A percentile compares a stretch with the other conserved stretches of the same genome.
Evolutionary conservation across 2,888 invertebrate genomes (phyloP).

Genomic region (Neoaliturus tenellus): DNA sequence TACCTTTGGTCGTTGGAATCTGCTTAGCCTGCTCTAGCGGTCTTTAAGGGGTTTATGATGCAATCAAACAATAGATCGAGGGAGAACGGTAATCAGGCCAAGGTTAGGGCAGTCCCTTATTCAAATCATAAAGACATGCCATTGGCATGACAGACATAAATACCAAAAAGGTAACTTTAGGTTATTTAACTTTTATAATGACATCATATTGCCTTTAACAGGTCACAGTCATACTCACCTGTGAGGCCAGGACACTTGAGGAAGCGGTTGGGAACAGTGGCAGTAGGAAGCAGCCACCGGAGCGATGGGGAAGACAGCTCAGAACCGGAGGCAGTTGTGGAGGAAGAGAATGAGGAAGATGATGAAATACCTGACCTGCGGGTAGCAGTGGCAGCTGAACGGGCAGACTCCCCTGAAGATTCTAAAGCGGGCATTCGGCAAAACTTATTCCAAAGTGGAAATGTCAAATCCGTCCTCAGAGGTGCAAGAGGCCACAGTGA

Average conservation of each 20-base stretch:
- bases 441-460: conserved; percentile 9
- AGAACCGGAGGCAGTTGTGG: conserved; percentile 65
- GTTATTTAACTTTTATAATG: too few species aligned
- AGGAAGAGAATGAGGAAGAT: conserved; percentile 63
- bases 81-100: too few species aligned
- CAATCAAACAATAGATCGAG: too few species aligned
- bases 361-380: conserved; percentile 62
- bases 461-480: conserved; percentile 55
- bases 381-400: conserved; percentile 52
- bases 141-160: too few species aligned
- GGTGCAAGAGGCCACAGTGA: conserved; percentile 54
- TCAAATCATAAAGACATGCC: too few species aligned
- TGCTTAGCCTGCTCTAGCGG: too few species aligned
- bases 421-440: conserved; percentile 35
- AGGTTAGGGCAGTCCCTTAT: too few species aligned
- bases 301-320: conserved; percentile 61
- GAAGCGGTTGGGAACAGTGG: conserved; percentile 59
- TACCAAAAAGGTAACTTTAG: too few species aligned
- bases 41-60: too few species aligned
- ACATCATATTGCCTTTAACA: too few species aligned
- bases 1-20: too few species aligned
- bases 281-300: background rate
- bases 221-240: background rate
- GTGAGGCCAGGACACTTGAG: conserved; percentile 48
- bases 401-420: conserved; percentile 35